Evolutionary conservation across 2,888 invertebrate genomes (phyloP).

Genomic region (Periphyllus acericola): DNA sequence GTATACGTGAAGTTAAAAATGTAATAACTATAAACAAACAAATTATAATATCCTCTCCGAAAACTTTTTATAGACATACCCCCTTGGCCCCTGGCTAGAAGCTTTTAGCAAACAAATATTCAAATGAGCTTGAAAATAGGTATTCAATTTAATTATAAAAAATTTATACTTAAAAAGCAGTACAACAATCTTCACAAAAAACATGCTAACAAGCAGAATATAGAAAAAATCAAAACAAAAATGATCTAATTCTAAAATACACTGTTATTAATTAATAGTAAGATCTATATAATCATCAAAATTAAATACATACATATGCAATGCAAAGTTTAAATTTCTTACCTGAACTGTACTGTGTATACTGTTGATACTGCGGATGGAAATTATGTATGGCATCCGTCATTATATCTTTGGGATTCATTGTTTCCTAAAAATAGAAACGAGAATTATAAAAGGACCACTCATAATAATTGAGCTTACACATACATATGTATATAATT

Average conservation of each 20-base stretch:
- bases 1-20: no score
- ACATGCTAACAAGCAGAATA: slow-evolving; percentile 8
- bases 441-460: slow-evolving; percentile 24
- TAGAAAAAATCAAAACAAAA: neutral
- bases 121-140: slow-evolving; percentile 16
- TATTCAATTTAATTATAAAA: neutral
- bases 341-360: slow-evolving; percentile 97
- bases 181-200: slow-evolving; percentile 5
- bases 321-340: slow-evolving; percentile 67
- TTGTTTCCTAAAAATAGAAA: slow-evolving; percentile 80
- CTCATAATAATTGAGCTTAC: neutral
- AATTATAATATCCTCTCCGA: no score
- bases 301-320: slow-evolving; percentile 13
- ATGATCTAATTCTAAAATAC: neutral
- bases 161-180: neutral
- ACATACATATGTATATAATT: neutral
- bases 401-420: slow-evolving; percentile 99
- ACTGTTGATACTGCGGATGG: slow-evolving; percentile 99
- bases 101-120: neutral
- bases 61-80: no score
- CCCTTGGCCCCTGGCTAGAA: no score
- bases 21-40: no score
- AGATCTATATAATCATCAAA: neutral
- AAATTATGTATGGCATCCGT: slow-evolving; percentile 99
- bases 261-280: slow-evolving; percentile 1